A percentile compares a stretch with the other conserved stretches of the same genome.
Conservation (phyloP, 2,888 invertebrate species). For the Miltochrista miniata region DNA sequence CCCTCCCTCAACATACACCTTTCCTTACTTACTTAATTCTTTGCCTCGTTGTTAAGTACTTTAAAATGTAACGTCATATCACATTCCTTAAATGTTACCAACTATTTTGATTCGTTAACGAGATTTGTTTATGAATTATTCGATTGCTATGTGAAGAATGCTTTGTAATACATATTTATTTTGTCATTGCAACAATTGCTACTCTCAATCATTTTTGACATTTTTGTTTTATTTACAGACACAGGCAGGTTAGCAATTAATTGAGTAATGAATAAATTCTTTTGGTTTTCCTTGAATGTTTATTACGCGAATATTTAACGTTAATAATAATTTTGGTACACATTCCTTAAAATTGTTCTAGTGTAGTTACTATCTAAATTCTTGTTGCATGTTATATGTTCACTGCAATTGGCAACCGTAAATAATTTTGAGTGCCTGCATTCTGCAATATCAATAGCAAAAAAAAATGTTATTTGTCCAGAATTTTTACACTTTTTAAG, state of each 20-base stretch:
- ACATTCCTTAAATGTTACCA: slow-evolving; percentile 62
- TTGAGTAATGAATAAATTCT: neutral
- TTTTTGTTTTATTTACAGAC: slow-evolving; percentile 37
- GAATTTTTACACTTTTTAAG: too few relatives aligned
- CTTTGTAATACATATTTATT: slow-evolving; percentile 42
- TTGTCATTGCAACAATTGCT: slow-evolving; percentile 45
- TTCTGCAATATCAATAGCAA: too few relatives aligned
- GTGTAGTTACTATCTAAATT: too few relatives aligned
- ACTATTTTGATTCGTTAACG: slow-evolving; percentile 57
- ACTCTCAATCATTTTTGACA: slow-evolving; percentile 7
- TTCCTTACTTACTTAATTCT: slow-evolving; percentile 48
- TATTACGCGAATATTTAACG: neutral
- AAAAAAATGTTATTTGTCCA: too few relatives aligned
- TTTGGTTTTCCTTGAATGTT: neutral
- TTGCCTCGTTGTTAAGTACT: slow-evolving; percentile 36
- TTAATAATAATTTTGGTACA: neutral
- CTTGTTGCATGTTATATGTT: too few relatives aligned
- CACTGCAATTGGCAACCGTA: too few relatives aligned
- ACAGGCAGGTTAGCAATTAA: neutral
- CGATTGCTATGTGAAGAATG: slow-evolving; percentile 54
- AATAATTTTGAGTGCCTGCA: too few relatives aligned
- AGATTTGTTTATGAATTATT: slow-evolving; percentile 56
- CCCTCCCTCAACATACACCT: slow-evolving; percentile 54
- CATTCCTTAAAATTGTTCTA: neutral
- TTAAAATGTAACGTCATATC: slow-evolving; percentile 53